Percentiles rank a stretch among this genome's conserved stretches.
phyloP scores from a whole-genome alignment of 2,797 vertebrate genomes.

The Pagetopsis macropterus region DNA sequence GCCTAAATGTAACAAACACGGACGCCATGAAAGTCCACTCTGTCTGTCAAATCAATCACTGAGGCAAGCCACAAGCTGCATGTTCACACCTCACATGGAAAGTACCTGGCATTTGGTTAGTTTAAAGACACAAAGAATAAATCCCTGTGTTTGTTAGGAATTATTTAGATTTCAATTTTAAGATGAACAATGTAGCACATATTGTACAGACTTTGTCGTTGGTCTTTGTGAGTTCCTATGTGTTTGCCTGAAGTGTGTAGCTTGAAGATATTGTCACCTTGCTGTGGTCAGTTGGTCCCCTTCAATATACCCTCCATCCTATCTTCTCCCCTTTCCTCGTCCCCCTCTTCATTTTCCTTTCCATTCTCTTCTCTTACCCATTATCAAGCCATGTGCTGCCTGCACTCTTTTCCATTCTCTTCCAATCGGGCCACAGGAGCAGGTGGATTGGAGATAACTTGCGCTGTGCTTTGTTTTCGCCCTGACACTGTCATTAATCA shows the following conservation, averaged over 20 bases:
- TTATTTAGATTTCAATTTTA: slow-evolving; percentile 56
- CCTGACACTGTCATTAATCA: slow-evolving; percentile 99
- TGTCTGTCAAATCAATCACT: slow-evolving; percentile 95
- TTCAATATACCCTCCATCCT: slow-evolving; percentile 33
- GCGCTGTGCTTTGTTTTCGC: slow-evolving; percentile 97
- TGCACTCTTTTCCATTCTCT: slow-evolving; percentile 89
- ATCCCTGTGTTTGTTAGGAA: slow-evolving; percentile 52
- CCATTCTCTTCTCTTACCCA: slow-evolving; percentile 71
- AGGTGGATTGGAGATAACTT: slow-evolving; percentile 99
- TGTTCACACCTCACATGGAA: slow-evolving; percentile 79
- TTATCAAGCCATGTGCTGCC: slow-evolving; percentile 88
- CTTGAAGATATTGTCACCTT: slow-evolving; percentile 79
- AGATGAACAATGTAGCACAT: slow-evolving; percentile 41
- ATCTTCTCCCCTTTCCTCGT: slow-evolving; percentile 82
- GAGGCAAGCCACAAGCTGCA: slow-evolving; percentile 78
- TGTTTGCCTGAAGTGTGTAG: slow-evolving; percentile 78
- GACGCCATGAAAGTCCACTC: slow-evolving; percentile 93
- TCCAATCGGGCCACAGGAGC: slow-evolving; percentile 93
- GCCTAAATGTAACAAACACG: slow-evolving; percentile 96
- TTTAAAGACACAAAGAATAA: slow-evolving; percentile 81
- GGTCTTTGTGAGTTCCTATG: slow-evolving; percentile 34
- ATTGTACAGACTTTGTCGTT: background rate
- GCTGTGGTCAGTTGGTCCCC: slow-evolving; percentile 87
- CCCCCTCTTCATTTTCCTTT: slow-evolving; percentile 64
- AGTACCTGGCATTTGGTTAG: slow-evolving; percentile 84